These are phyloP conservation scores for Acutogordius australiensis DNA, from an alignment of 2,888 invertebrate species.

Conservation along the genomic window DNA sequence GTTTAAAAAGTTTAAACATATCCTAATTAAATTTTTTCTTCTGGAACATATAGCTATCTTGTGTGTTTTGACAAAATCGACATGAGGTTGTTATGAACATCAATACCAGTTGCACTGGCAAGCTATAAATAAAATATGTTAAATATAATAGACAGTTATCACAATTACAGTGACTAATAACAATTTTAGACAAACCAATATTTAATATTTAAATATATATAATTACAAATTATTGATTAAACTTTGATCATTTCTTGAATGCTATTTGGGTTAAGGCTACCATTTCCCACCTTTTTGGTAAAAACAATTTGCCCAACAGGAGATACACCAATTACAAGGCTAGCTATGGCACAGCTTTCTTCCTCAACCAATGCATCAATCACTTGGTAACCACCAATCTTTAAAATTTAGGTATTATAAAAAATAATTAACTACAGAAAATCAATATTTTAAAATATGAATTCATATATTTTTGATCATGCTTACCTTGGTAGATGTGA, in stretches of 20 bases:
- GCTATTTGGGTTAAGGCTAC: constrained; percentile 1
- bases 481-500: background rate
- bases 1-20: no score
- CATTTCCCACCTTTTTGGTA: background rate
- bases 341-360: constrained; percentile 5
- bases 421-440: background rate
- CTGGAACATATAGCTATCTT: no score
- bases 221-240: background rate
- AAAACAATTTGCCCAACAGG: background rate
- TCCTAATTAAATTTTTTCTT: no score
- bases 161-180: no score
- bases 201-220: background rate
- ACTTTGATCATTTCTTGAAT: background rate
- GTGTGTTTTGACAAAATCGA: no score
- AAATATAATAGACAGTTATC: no score
- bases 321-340: background rate
- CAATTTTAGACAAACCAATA: no score
- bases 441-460: background rate
- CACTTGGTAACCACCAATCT: background rate
- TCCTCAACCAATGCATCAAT: background rate
- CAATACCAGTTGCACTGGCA: no score
- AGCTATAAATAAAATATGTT: background rate
- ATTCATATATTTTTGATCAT: background rate
- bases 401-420: background rate
- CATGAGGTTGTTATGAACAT: no score